Evolutionary conservation across 2,797 vertebrate species (phyloP), one percentile per base, ranked within the genome.

Genomic region (Ispidina lecontei): DNA sequence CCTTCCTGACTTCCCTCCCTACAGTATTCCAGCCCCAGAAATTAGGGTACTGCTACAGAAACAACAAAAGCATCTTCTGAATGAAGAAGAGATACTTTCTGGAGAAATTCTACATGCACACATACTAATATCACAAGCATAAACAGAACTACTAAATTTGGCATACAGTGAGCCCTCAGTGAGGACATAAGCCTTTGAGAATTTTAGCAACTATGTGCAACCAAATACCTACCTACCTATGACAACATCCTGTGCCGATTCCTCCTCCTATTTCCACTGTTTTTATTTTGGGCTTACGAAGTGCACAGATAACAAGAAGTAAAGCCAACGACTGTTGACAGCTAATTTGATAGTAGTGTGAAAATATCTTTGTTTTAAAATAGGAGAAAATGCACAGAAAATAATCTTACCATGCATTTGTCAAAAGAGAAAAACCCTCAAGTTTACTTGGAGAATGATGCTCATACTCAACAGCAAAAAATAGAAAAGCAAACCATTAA

Each of bases 261-360:
- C 83, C 80, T 88, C 76, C 67, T 84, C 1, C 73, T 64, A 33
- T 39, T 62, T 64, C 29, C 65, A 58, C 46, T 78, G 62, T 72
- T 89, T 91, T 94, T 84, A 94, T 91, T 91, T 87, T 75, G 55
- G 70, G 51, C 39, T 95, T 92, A 58, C 14, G 20, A 83, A 89
- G 37, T 26, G 19, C 69, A 89, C 4, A 69, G 69, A 83, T 49
- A 83, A 71, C 54, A 18, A 78, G 28, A 80, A 80, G 46, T 74
- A 91, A 89, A 90, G 33, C 28, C 80, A 93, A 3, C 39, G 86
- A 59, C 47, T 67, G 49, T 18, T 84, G 52, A 92, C 64, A 76
- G 60, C 15, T 78, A 60, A 89, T 79, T 67, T 85, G 43, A 73
- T 47, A 85, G 17, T 12, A 83, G 46, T 6, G 22, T 83, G 51